Base-by-base conservation (phyloP, 2,797 vertebrate genomes). In the Micrastur ruficollis region DNA sequence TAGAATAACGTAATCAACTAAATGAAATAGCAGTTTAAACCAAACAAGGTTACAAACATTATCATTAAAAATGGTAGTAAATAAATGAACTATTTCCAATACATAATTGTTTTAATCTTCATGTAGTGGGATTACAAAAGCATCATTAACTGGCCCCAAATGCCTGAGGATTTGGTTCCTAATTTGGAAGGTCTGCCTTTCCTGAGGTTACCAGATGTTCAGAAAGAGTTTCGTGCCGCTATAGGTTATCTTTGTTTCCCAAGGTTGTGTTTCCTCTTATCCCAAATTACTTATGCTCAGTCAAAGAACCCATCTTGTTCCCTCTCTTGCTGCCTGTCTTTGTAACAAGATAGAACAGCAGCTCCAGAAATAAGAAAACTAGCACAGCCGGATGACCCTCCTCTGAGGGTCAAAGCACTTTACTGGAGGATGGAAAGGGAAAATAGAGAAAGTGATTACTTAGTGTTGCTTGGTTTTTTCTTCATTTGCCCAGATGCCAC, bases 21-120 rank as follows among this genome's bases (percentile, higher is more conserved):
- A 56, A 94, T 90, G 68, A 97, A 96, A 92, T 18, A 86, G 29
- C 44, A 62, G 87, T 94, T 95, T 84, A 65, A 73, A 81, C 42
- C 40, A 82, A 95, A 63, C 40, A 90, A 92, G 56, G 55, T 79
- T 86, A 74, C 31, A 17, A 86, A 62, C 52, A 74, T 90, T 75
- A 62, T 36, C 34, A 84, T 92, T 85, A 52, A 78, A 92, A 89
- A 81, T 89, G 52, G 53, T 67, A 70, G 38, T 58, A 89, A 80
- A 75, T 79, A 92, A 70, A 66, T 27, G 6, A 59, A 76, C 27
- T 27, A 32, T 68, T 94, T 86, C 59, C 55, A 79, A 36, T 56
- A 29, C 1, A 0, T 75, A 81, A 52, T 46, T 79, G 53, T 72
- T 96, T 93, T 78, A 80, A 81, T 94, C 53, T 82, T 86, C 55